Evolutionary conservation across 2,888 invertebrate genomes (phyloP).

Genomic region (Leucophora obtusa): DNA sequence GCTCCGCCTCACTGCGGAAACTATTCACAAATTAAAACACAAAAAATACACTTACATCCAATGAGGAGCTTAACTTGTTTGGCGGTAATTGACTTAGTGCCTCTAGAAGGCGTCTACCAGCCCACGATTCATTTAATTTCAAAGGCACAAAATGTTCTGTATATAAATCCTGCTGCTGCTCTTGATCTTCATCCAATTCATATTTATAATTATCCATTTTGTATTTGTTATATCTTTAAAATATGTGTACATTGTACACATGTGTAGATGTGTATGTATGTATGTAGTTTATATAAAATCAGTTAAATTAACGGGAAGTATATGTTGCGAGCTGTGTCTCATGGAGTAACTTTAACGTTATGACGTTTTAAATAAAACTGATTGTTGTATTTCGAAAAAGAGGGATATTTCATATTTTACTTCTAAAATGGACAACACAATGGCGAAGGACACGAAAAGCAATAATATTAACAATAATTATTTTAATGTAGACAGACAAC

Average conservation of each 20-base stretch:
- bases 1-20: too few relatives aligned
- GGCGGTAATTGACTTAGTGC: constrained; percentile 78
- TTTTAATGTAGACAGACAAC: constrained; percentile 19
- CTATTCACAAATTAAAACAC: too few relatives aligned
- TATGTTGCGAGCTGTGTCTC: constrained; percentile 8
- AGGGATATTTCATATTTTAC: constrained; percentile 18
- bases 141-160: constrained; percentile 71
- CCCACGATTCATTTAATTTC: constrained; percentile 82
- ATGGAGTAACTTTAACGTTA: constrained; percentile 27
- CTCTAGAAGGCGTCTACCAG: constrained; percentile 80
- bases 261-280: not conserved
- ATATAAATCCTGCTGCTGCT: constrained; percentile 17
- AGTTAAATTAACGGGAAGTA: constrained; percentile 12
- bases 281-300: constrained; percentile 15
- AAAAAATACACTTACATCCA: constrained; percentile 70
- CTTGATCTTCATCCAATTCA: constrained; percentile 27
- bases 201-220: constrained; percentile 19
- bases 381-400: constrained; percentile 6
- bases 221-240: constrained; percentile 4
- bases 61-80: constrained; percentile 68
- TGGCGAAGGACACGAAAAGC: not conserved
- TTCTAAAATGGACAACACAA: constrained; percentile 8
- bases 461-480: constrained; percentile 1
- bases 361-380: constrained; percentile 44
- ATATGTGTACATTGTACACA: not conserved